phyloP scores from a whole-genome alignment of 2,113 vertebrate genomes.

The Prinia subflava region DNA sequence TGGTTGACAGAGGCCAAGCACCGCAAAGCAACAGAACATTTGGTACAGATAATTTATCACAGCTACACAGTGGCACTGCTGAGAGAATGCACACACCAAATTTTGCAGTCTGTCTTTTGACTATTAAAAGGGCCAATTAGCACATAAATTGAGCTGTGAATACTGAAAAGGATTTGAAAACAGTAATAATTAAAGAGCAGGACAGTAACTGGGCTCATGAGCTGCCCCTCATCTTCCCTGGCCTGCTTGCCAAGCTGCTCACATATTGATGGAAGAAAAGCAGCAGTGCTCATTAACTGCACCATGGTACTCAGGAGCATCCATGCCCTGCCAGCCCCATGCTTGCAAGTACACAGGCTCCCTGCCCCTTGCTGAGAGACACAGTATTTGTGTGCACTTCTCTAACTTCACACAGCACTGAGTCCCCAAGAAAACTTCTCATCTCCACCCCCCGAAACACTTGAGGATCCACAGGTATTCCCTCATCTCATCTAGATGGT shows the following conservation, averaged over 20 bases:
- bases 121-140: conserved; percentile 45
- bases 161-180: conserved; percentile 51
- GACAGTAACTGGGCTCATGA: neutral
- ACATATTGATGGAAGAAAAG: neutral
- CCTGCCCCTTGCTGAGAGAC: neutral
- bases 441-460: neutral
- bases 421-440: neutral
- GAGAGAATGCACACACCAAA: neutral
- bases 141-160: conserved; percentile 55
- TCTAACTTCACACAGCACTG: neutral
- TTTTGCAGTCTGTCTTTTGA: conserved; percentile 12
- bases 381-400: neutral
- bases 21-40: neutral
- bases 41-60: conserved; percentile 1
- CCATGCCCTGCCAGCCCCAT: rapidly evolving
- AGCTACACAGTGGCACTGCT: neutral
- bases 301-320: neutral
- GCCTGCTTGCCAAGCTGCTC: neutral
- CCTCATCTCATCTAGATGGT: neutral
- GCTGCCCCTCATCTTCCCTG: neutral
- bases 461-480: neutral
- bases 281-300: neutral
- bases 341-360: neutral
- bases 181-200: conserved; percentile 48
- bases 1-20: neutral